Evolutionary conservation across 2,888 invertebrate genomes (phyloP).

Genomic region (Reticulitermes lucifugus): DNA sequence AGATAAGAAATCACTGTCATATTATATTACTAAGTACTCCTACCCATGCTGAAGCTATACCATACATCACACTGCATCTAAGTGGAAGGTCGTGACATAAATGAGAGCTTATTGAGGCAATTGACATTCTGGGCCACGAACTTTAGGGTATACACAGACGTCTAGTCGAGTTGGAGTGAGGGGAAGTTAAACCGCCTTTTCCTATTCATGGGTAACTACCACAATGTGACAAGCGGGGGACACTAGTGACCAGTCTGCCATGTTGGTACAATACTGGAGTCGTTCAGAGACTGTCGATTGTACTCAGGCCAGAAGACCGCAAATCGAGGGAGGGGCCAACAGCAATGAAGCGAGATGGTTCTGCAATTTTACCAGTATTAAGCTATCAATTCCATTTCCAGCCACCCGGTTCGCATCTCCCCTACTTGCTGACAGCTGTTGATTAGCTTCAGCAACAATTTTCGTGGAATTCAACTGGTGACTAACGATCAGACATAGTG

Average conservation of each 20-base stretch:
- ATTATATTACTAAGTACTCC: no score
- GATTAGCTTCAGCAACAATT: not conserved
- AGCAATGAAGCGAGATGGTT: not conserved
- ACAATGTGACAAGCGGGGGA: not conserved
- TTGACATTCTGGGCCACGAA: not conserved
- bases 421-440: conserved; percentile 11
- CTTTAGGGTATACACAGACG: not conserved
- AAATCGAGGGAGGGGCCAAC: not conserved
- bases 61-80: no score
- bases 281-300: not conserved
- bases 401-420: not conserved
- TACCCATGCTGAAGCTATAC: no score
- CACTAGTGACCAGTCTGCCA: not conserved
- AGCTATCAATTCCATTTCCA: not conserved
- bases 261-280: not conserved
- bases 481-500: not conserved
- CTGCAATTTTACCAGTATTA: conserved; percentile 1
- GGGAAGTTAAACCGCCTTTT: not conserved
- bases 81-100: not conserved
- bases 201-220: not conserved
- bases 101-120: not conserved
- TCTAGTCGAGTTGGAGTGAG: not conserved
- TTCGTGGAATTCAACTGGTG: not conserved
- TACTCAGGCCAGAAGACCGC: not conserved
- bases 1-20: no score